Evolutionary conservation across 1,140 invertebrate genomes (phyloP), one percentile per base, ranked within the genome.

Genomic region (Dysdera silvatica): DNA sequence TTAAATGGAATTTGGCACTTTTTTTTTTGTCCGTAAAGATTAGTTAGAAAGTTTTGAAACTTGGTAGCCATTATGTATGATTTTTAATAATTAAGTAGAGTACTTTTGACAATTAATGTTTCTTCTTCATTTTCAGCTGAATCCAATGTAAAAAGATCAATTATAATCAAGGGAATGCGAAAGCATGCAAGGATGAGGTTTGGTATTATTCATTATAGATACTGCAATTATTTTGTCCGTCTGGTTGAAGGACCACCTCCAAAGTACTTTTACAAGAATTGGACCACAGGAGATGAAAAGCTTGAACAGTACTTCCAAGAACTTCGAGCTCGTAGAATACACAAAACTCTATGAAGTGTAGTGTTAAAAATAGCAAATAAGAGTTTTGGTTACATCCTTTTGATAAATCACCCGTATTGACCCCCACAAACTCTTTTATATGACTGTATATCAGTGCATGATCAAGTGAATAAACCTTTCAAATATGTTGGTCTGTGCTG

Each of bases 191-290:
- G 82, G 73, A 77, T 70, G 2, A 78, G 88, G 68, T 57, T 79
- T 37, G 91, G 90, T 20, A 72, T 78, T 61, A 79, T 97, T 1
- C 79, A 84, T 57, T 95, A 95, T 71, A 82, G 81, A 61, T 86
- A 93, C 74, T 82, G 81, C 67, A 85, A 97, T 76, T 95, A 95
- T 74, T 95, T 87, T 80, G 85, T 97, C 0, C 78, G 86, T 29
- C 77, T 98, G 31, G 89, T 95, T 78, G 94, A 98, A 82, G 94
- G 94, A 10, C 81, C 81, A 71, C 93, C 94, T 61, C 94, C 94
- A n/a, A 86, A 91, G 73, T 80, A 85, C 68, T 79, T 78, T 41
- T 92, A 90, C 74, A 33, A 16, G 28, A 56, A 52, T 18, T 56
- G 67, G 45, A 74, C 79, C 61, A 75, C 74, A 7, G 85, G 86